These are phyloP conservation scores for Acanthochromis polyacanthus DNA, from an alignment of 2,113 vertebrate species.

Conservation along the genomic window DNA sequence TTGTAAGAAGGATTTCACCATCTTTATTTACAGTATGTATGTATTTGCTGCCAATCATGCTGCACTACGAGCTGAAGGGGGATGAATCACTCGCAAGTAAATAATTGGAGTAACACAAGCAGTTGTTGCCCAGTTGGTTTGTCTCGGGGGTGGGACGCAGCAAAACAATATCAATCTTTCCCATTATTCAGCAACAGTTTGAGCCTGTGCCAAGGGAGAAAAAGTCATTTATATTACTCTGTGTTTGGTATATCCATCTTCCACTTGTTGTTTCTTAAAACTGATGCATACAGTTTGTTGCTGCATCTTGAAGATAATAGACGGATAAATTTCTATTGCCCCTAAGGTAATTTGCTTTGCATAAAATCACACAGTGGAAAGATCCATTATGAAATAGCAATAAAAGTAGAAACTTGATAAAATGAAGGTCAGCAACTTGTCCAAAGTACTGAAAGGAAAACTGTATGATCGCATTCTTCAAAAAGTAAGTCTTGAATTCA, in stretches of 20 bases:
- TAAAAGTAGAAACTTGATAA: too few relatives aligned
- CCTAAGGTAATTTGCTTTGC: too few relatives aligned
- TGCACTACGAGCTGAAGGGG: slow-evolving; percentile 17
- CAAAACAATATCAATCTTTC: slow-evolving; percentile 43
- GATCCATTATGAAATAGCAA: too few relatives aligned
- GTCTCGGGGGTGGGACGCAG: slow-evolving; percentile 24
- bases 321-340: neutral
- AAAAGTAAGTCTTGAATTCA: neutral
- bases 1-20: slow-evolving; percentile 23
- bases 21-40: slow-evolving; percentile 51
- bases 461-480: neutral
- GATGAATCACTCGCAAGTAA: slow-evolving; percentile 51
- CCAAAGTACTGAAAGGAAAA: too few relatives aligned
- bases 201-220: slow-evolving; percentile 11
- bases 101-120: slow-evolving; percentile 39
- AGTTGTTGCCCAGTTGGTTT: slow-evolving; percentile 41
- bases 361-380: too few relatives aligned
- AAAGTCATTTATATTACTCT: neutral
- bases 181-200: slow-evolving; percentile 24
- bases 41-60: slow-evolving; percentile 57
- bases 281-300: neutral
- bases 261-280: neutral
- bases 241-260: neutral
- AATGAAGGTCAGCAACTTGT: too few relatives aligned
- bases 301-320: neutral